These are phyloP conservation scores for Lepus townsendii DNA, from an alignment of 2,797 vertebrate genomes.

Conservation along the genomic window DNA sequence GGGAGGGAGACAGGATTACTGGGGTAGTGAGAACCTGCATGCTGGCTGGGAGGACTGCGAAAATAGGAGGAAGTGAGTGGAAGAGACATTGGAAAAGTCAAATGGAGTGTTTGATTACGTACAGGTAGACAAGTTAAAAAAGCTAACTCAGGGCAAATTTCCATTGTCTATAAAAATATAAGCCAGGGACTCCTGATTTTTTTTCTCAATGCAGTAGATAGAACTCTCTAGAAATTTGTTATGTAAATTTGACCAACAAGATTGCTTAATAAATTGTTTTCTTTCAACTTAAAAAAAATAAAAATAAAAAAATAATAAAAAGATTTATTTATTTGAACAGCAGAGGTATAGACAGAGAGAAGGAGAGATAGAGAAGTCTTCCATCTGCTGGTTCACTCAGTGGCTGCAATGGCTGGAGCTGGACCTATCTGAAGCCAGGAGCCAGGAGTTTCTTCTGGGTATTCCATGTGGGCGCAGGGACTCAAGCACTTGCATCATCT, in stretches of 20 bases:
- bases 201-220: background rate
- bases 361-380: too few relatives aligned
- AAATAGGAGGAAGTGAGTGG: background rate
- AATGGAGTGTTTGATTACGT: background rate
- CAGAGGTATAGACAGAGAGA: too few relatives aligned
- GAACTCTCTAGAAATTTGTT: background rate
- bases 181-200: background rate
- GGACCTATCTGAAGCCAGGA: too few relatives aligned
- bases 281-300: too few relatives aligned
- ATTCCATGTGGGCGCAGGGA: too few relatives aligned
- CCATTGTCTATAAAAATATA: background rate
- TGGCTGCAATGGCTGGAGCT: too few relatives aligned
- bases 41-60: background rate
- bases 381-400: too few relatives aligned
- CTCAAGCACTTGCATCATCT: too few relatives aligned
- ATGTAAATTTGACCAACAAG: background rate
- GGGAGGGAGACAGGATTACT: background rate
- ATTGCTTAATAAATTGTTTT: background rate
- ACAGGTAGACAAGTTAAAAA: constrained; percentile 43
- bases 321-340: too few relatives aligned
- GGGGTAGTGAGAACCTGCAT: too few relatives aligned
- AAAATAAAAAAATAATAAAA: too few relatives aligned
- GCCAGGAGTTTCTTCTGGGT: too few relatives aligned
- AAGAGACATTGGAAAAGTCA: background rate
- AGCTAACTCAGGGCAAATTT: background rate